Percentiles rank a stretch among this genome's conserved stretches.
Conservation (phyloP, 2,797 vertebrate genomes). For the Danio kyathit region DNA sequence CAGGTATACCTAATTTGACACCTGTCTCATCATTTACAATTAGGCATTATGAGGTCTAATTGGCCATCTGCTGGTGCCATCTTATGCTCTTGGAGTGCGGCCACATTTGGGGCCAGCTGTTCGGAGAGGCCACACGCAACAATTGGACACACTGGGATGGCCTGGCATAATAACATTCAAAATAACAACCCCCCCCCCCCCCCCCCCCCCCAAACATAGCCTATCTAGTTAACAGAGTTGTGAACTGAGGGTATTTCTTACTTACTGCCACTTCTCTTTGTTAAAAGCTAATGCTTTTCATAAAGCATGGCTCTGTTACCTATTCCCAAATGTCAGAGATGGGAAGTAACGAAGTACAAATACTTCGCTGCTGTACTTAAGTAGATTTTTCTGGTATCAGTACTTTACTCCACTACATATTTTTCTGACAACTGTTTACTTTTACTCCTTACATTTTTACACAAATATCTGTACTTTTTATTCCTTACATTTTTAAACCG, state of each 20-base stretch:
- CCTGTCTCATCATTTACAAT: constrained; percentile 83
- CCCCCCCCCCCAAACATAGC: neutral
- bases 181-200: neutral
- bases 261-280: neutral
- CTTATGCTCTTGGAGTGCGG: constrained; percentile 77
- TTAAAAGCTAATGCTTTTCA: neutral
- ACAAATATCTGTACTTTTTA: too few species aligned
- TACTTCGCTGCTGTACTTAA: too few species aligned
- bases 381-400: too few species aligned
- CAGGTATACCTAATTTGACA: constrained; percentile 79
- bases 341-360: too few species aligned
- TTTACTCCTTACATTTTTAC: too few species aligned
- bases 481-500: too few species aligned
- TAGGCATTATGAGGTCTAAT: constrained; percentile 80
- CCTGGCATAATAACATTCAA: constrained; percentile 7
- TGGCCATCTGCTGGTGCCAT: constrained; percentile 81
- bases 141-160: constrained; percentile 18
- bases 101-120: constrained; percentile 75
- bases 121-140: constrained; percentile 61
- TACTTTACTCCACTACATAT: too few species aligned
- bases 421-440: too few species aligned
- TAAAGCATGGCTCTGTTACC: neutral
- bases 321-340: neutral
- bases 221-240: neutral
- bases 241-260: neutral